Conservation (phyloP, 2,113 vertebrate species). For the Recurvirostra avosetta region DNA sequence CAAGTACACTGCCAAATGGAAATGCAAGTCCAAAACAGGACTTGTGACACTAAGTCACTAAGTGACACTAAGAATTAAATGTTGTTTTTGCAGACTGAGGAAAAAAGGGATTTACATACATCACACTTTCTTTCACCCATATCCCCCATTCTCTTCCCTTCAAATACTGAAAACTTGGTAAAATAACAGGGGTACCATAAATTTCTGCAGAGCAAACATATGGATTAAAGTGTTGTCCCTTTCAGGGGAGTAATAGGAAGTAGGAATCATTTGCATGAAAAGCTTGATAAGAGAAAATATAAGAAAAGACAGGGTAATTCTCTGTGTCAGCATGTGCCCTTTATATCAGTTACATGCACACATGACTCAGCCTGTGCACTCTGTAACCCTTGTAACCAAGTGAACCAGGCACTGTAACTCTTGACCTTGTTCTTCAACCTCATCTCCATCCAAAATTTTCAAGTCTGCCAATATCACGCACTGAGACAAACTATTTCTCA, state of each 20-base stretch:
- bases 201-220: background rate
- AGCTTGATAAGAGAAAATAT: background rate
- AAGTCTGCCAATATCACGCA: background rate
- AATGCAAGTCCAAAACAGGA: background rate
- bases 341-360: background rate
- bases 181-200: background rate
- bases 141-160: background rate
- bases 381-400: background rate
- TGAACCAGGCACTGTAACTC: background rate
- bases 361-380: background rate
- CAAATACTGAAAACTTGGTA: background rate
- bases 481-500: background rate
- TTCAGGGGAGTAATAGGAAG: background rate
- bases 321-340: background rate
- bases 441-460: background rate
- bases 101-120: background rate
- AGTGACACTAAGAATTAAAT: background rate
- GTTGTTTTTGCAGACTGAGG: background rate
- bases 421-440: background rate
- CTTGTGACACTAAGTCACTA: background rate
- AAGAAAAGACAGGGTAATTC: background rate
- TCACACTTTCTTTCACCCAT: background rate
- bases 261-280: background rate
- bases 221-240: background rate
- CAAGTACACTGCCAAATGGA: background rate